Conservation (phyloP, 2,888 invertebrate species). For the Mylabris sibirica region DNA sequence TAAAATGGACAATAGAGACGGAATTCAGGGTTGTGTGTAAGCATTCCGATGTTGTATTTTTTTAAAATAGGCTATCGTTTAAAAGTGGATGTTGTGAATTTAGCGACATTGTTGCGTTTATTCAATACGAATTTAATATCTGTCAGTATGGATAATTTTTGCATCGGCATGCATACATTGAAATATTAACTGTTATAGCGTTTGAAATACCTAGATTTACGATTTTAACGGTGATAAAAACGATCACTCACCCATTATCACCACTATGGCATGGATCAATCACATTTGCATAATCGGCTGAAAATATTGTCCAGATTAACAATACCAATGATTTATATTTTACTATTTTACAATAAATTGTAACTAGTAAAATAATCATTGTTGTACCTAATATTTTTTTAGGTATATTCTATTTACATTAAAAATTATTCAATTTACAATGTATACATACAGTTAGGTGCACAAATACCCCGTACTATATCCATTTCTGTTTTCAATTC, state of each 20-base stretch:
- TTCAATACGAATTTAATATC: background rate
- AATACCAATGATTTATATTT: background rate
- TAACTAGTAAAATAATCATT: background rate
- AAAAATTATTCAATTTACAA: conserved; percentile 6
- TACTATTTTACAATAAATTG: background rate
- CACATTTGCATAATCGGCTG: conserved; percentile 6
- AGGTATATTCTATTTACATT: background rate
- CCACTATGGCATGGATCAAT: background rate
- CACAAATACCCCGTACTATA: background rate
- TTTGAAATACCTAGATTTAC: background rate
- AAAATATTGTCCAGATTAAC: background rate
- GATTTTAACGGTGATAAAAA: conserved; percentile 4
- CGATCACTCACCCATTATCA: conserved; percentile 5
- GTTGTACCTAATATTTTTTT: background rate
- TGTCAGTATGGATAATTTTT: conserved; percentile 7
- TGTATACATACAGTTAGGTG: conserved; percentile 1
- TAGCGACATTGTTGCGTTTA: background rate
- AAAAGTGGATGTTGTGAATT: too few species aligned
- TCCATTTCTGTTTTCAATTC: conserved; percentile 1
- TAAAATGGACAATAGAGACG: conserved; percentile 37
- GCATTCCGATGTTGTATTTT: too few species aligned
- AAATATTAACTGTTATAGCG: background rate
- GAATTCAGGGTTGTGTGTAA: background rate
- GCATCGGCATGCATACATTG: background rate
- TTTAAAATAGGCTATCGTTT: too few species aligned